Percentiles rank a stretch among this genome's conserved stretches.
These are phyloP conservation scores for Brachirus orientalis DNA, from an alignment of 2,113 vertebrate species.

Conservation along the genomic window DNA sequence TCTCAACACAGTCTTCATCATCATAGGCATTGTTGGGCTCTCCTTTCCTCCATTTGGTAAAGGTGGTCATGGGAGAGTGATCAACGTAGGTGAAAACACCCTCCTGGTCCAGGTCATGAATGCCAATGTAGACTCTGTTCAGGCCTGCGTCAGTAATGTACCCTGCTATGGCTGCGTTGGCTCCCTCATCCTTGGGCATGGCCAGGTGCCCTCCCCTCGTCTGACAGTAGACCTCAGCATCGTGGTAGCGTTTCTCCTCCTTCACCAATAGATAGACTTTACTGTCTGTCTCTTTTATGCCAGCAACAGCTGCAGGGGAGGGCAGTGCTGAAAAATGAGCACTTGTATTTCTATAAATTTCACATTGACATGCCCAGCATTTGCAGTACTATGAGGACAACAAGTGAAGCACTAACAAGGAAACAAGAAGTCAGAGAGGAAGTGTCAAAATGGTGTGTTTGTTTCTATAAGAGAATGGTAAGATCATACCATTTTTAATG, in stretches of 20 bases:
- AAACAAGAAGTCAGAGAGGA: not conserved
- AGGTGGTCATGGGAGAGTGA: conserved; percentile 92
- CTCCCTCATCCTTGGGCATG: conserved; percentile 94
- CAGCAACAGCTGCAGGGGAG: conserved; percentile 97
- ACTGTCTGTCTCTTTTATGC: conserved; percentile 94
- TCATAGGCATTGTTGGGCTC: conserved; percentile 96
- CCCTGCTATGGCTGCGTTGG: conserved; percentile 88
- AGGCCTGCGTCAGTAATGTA: conserved; percentile 92
- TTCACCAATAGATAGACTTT: conserved; percentile 98
- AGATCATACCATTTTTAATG: conserved; percentile 93
- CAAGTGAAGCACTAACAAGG: conserved; percentile 1
- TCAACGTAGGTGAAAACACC: conserved; percentile 92
- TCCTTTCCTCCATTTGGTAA: conserved; percentile 93
- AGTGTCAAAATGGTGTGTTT: not conserved
- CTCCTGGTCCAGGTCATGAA: conserved; percentile 93
- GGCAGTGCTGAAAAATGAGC: conserved; percentile 97
- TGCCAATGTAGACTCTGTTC: conserved; percentile 92
- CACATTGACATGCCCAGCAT: conserved; percentile 75
- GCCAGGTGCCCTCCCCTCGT: conserved; percentile 90
- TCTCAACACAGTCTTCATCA: conserved; percentile 95
- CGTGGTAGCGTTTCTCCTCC: conserved; percentile 91
- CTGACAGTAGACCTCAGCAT: conserved; percentile 92
- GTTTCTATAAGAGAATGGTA: conserved; percentile 8
- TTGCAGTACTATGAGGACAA: conserved; percentile 46
- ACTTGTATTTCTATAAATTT: conserved; percentile 88